Conservation (phyloP, 2,888 invertebrate species). For the Tenthredo notha region DNA sequence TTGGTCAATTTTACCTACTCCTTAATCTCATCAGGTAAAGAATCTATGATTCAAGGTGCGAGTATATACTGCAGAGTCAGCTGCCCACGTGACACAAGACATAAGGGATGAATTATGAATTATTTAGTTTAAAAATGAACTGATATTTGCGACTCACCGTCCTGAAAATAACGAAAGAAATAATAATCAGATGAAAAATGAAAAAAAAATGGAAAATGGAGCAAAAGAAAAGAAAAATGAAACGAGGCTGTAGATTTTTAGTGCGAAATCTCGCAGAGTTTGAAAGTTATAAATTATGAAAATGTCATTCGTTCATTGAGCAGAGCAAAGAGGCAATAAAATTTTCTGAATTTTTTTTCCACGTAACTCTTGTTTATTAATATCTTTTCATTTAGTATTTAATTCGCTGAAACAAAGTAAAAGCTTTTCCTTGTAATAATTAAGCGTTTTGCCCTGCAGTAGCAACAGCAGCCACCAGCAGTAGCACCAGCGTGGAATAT, state of each 20-base stretch:
- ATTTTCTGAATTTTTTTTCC: neutral
- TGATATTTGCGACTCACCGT: neutral
- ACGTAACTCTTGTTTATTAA: neutral
- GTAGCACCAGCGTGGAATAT: neutral
- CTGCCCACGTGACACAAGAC: neutral
- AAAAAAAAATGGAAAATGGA: neutral
- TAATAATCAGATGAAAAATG: neutral
- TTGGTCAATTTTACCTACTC: neutral
- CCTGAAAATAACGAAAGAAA: neutral
- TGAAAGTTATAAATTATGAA: neutral
- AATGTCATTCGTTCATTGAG: neutral
- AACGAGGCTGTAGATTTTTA: neutral
- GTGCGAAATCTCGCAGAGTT: neutral
- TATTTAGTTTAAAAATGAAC: neutral
- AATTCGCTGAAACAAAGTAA: neutral
- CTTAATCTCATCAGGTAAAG: neutral
- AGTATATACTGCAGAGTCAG: no score
- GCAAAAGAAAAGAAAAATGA: neutral
- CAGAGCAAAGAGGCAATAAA: neutral
- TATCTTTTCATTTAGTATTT: slow-evolving; percentile 5
- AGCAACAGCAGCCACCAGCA: neutral
- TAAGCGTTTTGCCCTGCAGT: neutral
- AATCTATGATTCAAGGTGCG: no score
- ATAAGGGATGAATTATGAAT: neutral
- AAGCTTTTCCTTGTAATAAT: slow-evolving; percentile 4